Evolutionary conservation across 2,113 vertebrate genomes (phyloP).

Genomic region (Phasianus colchicus): DNA sequence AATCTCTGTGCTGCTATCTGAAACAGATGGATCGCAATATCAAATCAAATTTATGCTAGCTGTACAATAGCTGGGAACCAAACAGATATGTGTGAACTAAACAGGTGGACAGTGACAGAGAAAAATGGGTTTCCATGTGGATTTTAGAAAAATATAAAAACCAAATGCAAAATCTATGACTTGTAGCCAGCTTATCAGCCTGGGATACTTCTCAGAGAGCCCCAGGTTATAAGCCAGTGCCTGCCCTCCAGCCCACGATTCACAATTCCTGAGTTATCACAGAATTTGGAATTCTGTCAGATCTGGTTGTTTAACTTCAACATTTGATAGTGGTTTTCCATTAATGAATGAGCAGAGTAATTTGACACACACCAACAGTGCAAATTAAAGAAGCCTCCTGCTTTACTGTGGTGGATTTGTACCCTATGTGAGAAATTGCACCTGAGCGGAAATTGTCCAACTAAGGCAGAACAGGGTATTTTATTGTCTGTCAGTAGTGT

Average conservation of each 20-base stretch:
- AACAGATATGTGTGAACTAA: neutral
- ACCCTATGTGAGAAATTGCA: neutral
- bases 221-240: neutral
- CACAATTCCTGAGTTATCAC: neutral
- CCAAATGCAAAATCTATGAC: neutral
- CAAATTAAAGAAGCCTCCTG: neutral
- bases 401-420: neutral
- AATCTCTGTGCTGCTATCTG: neutral
- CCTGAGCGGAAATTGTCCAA: neutral
- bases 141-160: slow-evolving; percentile 1
- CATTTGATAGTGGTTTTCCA: neutral
- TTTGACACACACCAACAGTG: neutral
- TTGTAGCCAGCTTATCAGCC: neutral
- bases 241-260: neutral
- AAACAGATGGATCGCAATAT: neutral
- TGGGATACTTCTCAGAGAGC: neutral
- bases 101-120: neutral
- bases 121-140: neutral
- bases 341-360: neutral
- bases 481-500: neutral
- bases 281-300: neutral
- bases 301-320: neutral
- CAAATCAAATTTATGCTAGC: neutral
- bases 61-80: neutral
- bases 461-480: slow-evolving; percentile 4